These are phyloP conservation scores for Sus cebifrons DNA, from an alignment of 2,797 vertebrate species.

Conservation along the genomic window DNA sequence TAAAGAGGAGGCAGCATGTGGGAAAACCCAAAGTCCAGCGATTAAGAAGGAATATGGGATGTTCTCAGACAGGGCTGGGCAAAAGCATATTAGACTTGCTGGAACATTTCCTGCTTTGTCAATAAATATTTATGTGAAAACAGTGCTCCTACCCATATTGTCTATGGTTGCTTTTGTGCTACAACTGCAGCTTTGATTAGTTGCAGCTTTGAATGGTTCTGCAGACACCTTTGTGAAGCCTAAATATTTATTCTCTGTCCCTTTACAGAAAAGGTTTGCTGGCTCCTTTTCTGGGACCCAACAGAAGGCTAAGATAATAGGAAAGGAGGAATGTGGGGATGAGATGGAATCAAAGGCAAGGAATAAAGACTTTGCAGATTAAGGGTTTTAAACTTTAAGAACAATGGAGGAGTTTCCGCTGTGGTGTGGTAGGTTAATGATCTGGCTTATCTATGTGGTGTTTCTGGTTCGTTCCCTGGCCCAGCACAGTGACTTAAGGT, in stretches of 20 bases:
- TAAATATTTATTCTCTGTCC: slow-evolving; percentile 43
- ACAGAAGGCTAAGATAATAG: slow-evolving; percentile 51
- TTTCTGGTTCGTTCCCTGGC: too few relatives aligned
- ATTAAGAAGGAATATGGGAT: neutral
- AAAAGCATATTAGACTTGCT: neutral
- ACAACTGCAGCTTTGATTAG: neutral
- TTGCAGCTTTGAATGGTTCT: neutral
- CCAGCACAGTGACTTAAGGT: too few relatives aligned
- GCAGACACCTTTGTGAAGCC: neutral
- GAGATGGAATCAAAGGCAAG: slow-evolving; percentile 24
- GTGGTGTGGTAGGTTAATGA: too few relatives aligned
- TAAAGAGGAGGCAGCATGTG: neutral
- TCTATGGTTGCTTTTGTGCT: slow-evolving; percentile 41
- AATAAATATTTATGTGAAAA: slow-evolving; percentile 38
- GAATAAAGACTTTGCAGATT: neutral
- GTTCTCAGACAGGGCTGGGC: neutral
- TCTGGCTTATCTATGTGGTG: too few relatives aligned
- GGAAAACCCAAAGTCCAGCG: slow-evolving; percentile 32
- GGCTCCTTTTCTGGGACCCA: neutral
- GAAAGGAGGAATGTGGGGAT: neutral
- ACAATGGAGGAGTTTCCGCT: neutral
- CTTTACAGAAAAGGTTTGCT: slow-evolving; percentile 24
- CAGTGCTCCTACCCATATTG: neutral
- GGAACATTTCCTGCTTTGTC: slow-evolving; percentile 11
- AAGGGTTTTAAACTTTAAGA: slow-evolving; percentile 50